Base-by-base conservation (phyloP, 2,113 vertebrate species). In the Benitochromis conjunctus region DNA sequence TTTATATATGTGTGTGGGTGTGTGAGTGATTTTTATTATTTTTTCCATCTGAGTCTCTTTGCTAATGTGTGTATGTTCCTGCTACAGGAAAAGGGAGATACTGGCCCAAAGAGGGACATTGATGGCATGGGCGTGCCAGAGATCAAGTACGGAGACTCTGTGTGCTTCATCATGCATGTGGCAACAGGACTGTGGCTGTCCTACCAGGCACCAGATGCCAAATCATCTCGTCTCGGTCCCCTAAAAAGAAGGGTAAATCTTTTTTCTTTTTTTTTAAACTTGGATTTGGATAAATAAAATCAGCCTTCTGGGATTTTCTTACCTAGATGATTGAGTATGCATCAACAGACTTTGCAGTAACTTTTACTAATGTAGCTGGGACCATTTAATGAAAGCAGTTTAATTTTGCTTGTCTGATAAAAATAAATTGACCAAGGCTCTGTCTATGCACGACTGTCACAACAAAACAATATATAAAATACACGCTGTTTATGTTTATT, bases 91-190 rank as follows among this genome's bases (percentile, higher is more conserved):
- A 99, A 99, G 92, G 87, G 96, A 16, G 98, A 99, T 84, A 90
- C 96, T 1, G 95, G 95, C 87, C 95, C 96, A 74, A 99, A 98
- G 93, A 96, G 98, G 89, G 98, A 99, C 81, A 97, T 98, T 7
- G 98, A 99, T 43, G 98, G 98, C 84, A 99, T 99, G 98, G 98
- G 98, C 13, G 92, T 95, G 57, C 97, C 98, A 29, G 98, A 99
- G 95, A 97, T 99, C 91, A 99, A 99, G 89, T 99, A 99, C 0
- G 98, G 98, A 5, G 98, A 99, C 95, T 98, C 98, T 0, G 16
- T 98, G 87, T 99, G 98, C 92, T 99, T 99, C 91, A 91, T 99
- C 62, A 98, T 98, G 92, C 98, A 99, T 16, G 86, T 98, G 88
- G 96, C 96, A 54, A 97, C 97, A 3, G 97, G 98, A 38, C 96